phyloP scores from a whole-genome alignment of 2,113 vertebrate species.

The Salvelinus fontinalis region DNA sequence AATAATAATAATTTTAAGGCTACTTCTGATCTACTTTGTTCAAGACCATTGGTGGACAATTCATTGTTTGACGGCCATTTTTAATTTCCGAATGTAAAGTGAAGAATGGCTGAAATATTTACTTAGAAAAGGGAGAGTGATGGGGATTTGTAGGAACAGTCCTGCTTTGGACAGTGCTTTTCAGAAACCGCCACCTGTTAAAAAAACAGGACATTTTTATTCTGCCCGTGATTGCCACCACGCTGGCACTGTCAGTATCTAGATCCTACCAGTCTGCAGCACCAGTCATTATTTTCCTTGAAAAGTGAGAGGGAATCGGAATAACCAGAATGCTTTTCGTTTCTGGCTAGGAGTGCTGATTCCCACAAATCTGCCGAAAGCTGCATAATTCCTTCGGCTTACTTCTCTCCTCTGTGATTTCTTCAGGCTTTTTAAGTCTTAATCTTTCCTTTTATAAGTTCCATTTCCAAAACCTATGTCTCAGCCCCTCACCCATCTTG shows the following conservation, averaged over 20 bases:
- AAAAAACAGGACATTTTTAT: slow-evolving; percentile 38
- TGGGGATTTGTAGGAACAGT: neutral
- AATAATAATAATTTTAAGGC: no score
- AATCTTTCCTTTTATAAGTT: slow-evolving; percentile 15
- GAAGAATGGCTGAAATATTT: neutral
- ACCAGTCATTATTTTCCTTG: slow-evolving; percentile 19
- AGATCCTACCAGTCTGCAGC: slow-evolving; percentile 34
- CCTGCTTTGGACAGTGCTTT: neutral
- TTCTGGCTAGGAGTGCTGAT: neutral
- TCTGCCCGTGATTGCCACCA: slow-evolving; percentile 15
- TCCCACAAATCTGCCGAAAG: slow-evolving; percentile 16
- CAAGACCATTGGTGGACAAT: no score
- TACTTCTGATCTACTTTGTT: no score
- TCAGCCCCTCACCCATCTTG: neutral
- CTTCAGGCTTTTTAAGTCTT: neutral
- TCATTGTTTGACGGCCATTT: no score
- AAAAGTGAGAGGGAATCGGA: neutral
- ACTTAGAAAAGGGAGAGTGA: neutral
- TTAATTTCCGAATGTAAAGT: no score
- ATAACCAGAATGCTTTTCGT: neutral
- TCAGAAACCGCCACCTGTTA: slow-evolving; percentile 37
- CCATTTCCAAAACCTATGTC: neutral
- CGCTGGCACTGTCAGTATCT: neutral
- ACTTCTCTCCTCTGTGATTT: slow-evolving; percentile 12
- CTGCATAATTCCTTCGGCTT: slow-evolving; percentile 26